Base-by-base conservation (phyloP, 2,888 invertebrate genomes). In the Spisula solida region DNA sequence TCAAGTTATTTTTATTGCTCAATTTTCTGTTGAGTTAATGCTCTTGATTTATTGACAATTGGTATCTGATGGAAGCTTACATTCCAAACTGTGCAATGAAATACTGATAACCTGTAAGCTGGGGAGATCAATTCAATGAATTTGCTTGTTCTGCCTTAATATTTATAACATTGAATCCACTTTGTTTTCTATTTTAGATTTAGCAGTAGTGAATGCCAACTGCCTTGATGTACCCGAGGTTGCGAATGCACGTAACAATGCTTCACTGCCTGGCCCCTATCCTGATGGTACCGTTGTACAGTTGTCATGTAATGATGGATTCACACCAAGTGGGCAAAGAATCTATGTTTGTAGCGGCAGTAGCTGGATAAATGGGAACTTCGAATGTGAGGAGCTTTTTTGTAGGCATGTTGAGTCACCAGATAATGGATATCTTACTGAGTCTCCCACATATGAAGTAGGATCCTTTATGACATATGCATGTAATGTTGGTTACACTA, bases 401-500 rank as follows among this genome's bases (percentile, higher is more conserved):
- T 90, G 90, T 66, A 31, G 14, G 10, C 2, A 55, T 20, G 29
- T 88, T 20, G 51, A 84, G 1, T 12, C 55, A 5, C 90, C 88
- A 16, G 47, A 34, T 25, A 90, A 90, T 75, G 90, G 90, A 25
- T 34, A 14, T 14, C 70, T 86, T 10, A 55, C 48, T 51, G 66
- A 84, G 20, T 41, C 31, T 1, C 88, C 88, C 20, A 78, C 56
- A 0, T 78, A 84, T 84, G 31, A 41, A 25, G 81, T 81, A 10
- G 86, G 86, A 41, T 51, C 88, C 25, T 47, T 25, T 56, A 20
- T 88, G 16, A 51, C 48, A 2, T 90, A 88, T 78, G 78, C 66
- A 20, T 90, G 90, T 66, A 81, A 88, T 56, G 51, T 79, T 20
- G 90, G 90, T 20, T 88, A 90, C 66, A 25, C 47, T 16, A 48